Percentiles rank a stretch among this genome's conserved stretches.
phyloP scores from a whole-genome alignment of 2,797 vertebrate species.

The Trematomus bernacchii region DNA sequence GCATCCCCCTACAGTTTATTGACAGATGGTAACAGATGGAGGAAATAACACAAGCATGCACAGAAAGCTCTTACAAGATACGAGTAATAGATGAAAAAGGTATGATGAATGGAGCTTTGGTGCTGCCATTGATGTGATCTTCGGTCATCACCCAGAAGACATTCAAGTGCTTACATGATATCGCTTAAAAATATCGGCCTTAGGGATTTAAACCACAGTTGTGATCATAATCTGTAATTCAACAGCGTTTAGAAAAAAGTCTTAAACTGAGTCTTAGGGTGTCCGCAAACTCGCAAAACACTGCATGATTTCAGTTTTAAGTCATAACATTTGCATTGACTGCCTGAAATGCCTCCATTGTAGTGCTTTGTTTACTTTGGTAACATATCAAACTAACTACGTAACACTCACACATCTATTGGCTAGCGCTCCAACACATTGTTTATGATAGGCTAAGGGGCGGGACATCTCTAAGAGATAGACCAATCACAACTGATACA shows the following conservation, averaged over 20 bases:
- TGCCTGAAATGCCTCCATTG: too few relatives aligned
- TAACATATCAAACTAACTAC: too few relatives aligned
- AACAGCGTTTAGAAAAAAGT: conserved; percentile 1
- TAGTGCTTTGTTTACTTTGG: too few relatives aligned
- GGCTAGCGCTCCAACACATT: too few relatives aligned
- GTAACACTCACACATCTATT: too few relatives aligned
- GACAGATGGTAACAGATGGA: conserved; percentile 39
- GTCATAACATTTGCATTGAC: neutral
- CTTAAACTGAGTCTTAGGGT: neutral
- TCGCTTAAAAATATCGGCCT: neutral
- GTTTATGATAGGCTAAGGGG: too few relatives aligned
- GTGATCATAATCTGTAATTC: neutral
- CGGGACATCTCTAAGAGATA: too few relatives aligned
- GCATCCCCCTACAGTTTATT: neutral
- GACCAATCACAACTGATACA: too few relatives aligned
- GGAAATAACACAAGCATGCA: conserved; percentile 6
- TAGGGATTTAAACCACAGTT: neutral
- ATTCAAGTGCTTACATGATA: conserved; percentile 2
- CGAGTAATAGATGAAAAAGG: conserved; percentile 22
- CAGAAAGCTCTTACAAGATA: conserved; percentile 23
- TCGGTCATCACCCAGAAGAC: conserved; percentile 48
- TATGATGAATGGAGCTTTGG: conserved; percentile 8
- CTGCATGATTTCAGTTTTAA: neutral
- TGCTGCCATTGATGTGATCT: conserved; percentile 9
- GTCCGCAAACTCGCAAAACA: neutral